A percentile compares a stretch with the other conserved stretches of the same genome.
Evolutionary conservation across 1,140 invertebrate species (phyloP).

Genomic region (Lethocerus indicus): DNA sequence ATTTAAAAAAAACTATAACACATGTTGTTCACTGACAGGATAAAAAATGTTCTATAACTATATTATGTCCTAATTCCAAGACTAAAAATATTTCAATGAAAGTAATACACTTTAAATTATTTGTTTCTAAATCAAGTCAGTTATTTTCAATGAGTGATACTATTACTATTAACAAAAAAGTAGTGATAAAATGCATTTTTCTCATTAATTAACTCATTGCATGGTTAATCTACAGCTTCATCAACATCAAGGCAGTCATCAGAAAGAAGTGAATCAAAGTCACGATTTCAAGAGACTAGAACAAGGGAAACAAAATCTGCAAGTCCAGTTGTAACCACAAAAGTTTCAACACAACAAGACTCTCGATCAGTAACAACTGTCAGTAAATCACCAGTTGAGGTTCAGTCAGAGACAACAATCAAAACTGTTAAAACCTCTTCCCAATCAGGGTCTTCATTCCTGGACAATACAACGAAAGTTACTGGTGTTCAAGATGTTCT

Average conservation of each 20-base stretch:
- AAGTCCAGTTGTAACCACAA: background rate
- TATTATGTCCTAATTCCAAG: no score
- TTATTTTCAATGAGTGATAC: no score
- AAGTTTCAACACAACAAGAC: background rate
- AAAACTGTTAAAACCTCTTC: conserved; percentile 1
- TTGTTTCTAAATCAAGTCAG: no score
- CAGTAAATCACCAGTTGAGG: background rate
- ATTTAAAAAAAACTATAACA: no score
- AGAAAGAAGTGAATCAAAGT: conserved; percentile 2
- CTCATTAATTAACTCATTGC: background rate
- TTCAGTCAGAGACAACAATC: background rate
- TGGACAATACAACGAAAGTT: conserved; percentile 47
- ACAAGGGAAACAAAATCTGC: no score
- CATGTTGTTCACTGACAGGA: no score
- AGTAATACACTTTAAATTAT: no score
- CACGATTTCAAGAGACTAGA: conserved; percentile 1
- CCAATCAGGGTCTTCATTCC: conserved; percentile 26
- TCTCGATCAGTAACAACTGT: background rate
- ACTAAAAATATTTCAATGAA: no score
- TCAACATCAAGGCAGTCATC: conserved; percentile 18
- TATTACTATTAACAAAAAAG: no score
- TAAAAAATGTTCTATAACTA: no score
- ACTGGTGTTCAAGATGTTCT: conserved; percentile 53
- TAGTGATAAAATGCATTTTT: no score
- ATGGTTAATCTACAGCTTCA: conserved; percentile 8